A percentile compares a stretch with the other conserved stretches of the same genome.
Conservation (phyloP, 37 sponge, comb jelly and placozoan genomes). For the Bolinopsis microptera region DNA sequence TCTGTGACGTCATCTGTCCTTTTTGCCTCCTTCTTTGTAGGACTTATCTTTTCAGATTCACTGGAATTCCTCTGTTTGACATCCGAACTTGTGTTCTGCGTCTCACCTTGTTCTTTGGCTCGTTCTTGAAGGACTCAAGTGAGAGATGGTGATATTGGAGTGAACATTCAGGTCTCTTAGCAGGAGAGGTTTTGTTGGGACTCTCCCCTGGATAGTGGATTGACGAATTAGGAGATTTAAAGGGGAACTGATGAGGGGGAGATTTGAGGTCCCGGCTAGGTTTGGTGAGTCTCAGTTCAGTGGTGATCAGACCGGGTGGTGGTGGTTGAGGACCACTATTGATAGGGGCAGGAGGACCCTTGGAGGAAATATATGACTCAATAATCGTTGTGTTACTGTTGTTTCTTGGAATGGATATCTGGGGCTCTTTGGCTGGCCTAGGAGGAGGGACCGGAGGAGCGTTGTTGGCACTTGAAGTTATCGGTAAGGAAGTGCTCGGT, state of each 20-base stretch:
- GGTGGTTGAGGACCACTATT: neutral
- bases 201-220: neutral
- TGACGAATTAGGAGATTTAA: neutral
- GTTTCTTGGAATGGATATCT: neutral
- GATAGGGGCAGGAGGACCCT: neutral
- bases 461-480: neutral
- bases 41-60: constrained; percentile 37
- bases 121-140: constrained; percentile 60
- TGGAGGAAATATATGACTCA: constrained; percentile 14
- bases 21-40: neutral
- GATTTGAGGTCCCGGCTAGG: constrained; percentile 32
- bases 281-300: neutral
- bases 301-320: neutral
- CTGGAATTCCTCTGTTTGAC: neutral
- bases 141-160: constrained; percentile 65
- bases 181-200: constrained; percentile 25
- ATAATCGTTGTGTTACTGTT: constrained; percentile 29
- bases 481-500: neutral
- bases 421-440: constrained; percentile 7
- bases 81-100: constrained; percentile 26
- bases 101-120: constrained; percentile 47
- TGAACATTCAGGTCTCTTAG: constrained; percentile 22
- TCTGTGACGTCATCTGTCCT: constrained; percentile 48
- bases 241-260: constrained; percentile 20
- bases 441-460: neutral